A percentile compares a stretch with the other conserved stretches of the same genome.
These are phyloP conservation scores for Scolopax bukidnonensis DNA, from an alignment of 2,797 vertebrate species.

Conservation along the genomic window DNA sequence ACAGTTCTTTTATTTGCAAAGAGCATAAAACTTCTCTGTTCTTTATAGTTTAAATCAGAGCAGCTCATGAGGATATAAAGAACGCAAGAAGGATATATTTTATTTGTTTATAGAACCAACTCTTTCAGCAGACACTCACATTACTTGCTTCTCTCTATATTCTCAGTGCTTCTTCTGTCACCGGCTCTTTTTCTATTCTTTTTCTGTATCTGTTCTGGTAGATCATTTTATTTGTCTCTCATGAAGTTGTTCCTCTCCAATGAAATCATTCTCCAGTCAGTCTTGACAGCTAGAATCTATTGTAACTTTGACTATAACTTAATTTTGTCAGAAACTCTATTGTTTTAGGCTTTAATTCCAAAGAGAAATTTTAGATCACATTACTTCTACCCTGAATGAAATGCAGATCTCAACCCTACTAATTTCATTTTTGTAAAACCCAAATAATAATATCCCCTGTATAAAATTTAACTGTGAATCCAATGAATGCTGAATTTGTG, in stretches of 20 bases:
- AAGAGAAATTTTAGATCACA: not conserved
- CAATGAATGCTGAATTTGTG: not conserved
- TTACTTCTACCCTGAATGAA: not conserved
- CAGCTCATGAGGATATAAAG: not conserved
- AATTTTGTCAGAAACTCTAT: not conserved
- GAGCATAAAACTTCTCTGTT: not conserved
- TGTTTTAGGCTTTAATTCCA: not conserved
- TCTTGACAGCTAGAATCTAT: not conserved
- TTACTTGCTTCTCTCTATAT: not conserved
- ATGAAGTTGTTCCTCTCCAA: not conserved
- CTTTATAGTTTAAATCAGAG: not conserved
- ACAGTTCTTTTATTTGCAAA: not conserved
- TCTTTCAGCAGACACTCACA: not conserved
- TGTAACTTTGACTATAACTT: not conserved
- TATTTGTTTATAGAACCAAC: not conserved
- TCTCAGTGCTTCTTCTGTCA: not conserved
- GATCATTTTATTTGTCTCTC: not conserved
- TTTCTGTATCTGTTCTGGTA: not conserved
- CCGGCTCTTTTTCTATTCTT: not conserved
- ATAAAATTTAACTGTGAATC: not conserved
- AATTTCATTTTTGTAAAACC: not conserved
- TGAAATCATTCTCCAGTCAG: not conserved
- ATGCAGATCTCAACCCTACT: not conserved
- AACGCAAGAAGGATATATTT: not conserved
- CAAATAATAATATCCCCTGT: not conserved